phyloP scores from a whole-genome alignment of 2,888 invertebrate species.

The Odontocolon sp. region DNA sequence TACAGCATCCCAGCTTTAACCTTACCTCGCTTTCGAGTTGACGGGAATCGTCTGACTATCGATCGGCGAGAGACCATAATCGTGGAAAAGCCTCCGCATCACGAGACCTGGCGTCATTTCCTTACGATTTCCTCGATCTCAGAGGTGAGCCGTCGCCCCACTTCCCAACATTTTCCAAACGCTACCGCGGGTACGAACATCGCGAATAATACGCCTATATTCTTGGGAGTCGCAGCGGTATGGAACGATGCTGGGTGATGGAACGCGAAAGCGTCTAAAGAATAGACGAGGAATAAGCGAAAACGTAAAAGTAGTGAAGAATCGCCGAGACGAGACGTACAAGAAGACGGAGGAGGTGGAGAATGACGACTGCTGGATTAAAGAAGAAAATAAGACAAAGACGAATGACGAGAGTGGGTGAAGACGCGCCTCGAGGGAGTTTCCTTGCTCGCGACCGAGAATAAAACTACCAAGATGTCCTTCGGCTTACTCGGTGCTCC shows the following conservation, averaged over 20 bases:
- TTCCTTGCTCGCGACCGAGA: constrained; percentile 16
- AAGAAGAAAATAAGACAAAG: constrained; percentile 25
- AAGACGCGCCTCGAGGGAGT: constrained; percentile 15
- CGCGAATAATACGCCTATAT: neutral
- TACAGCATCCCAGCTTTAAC: neutral
- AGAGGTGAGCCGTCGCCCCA: constrained; percentile 14
- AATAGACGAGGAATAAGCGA: neutral
- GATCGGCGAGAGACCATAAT: constrained; percentile 42
- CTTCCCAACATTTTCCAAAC: neutral
- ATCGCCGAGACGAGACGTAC: constrained; percentile 5
- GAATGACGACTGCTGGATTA: neutral
- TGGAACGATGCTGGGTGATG: neutral
- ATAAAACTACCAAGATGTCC: constrained; percentile 58
- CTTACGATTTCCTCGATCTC: constrained; percentile 59
- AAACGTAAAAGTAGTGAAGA: constrained; percentile 5
- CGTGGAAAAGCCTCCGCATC: constrained; percentile 33
- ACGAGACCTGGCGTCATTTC: constrained; percentile 53
- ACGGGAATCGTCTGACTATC: constrained; percentile 49
- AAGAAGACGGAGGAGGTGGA: constrained; percentile 21
- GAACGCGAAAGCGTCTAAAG: neutral
- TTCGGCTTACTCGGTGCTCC: too few relatives aligned
- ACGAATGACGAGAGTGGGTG: constrained; percentile 20
- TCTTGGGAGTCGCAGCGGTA: constrained; percentile 4
- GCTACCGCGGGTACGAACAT: neutral
- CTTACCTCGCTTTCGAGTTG: constrained; percentile 1